phyloP scores from a whole-genome alignment of 92 coral and sea anemone species.

The Actinernus sp. region DNA sequence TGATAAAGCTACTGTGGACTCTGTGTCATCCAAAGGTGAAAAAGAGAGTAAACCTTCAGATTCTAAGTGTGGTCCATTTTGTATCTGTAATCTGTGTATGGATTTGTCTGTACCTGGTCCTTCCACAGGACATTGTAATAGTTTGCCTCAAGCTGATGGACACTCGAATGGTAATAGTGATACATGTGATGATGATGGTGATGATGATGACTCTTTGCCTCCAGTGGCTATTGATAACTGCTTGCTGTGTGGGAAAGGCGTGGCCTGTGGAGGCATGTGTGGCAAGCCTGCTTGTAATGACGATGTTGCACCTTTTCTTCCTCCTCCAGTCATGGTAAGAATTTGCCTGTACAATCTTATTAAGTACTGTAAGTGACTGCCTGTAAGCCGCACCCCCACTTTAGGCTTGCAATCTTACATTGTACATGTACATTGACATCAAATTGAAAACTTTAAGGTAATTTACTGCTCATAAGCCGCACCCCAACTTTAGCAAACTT shows the following conservation, averaged over 20 bases:
- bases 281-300: not conserved
- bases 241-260: conserved; percentile 19
- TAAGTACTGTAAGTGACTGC: too few relatives aligned
- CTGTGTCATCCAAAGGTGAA: too few relatives aligned
- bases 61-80: conserved; percentile 9
- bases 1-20: too few relatives aligned
- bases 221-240: conserved; percentile 15
- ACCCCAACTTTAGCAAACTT: too few relatives aligned
- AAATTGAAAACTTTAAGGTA: too few relatives aligned
- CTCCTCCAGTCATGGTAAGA: conserved; percentile 29
- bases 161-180: not conserved
- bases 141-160: not conserved
- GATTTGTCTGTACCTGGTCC: not conserved
- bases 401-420: too few relatives aligned
- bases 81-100: not conserved
- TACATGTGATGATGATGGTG: too few relatives aligned
- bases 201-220: conserved; percentile 3
- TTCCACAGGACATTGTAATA: not conserved
- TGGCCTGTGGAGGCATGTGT: conserved; percentile 8
- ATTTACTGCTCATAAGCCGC: too few relatives aligned
- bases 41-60: too few relatives aligned
- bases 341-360: too few relatives aligned
- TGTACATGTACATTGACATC: too few relatives aligned
- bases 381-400: too few relatives aligned
- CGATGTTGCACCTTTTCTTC: not conserved